Evolutionary conservation across 1,140 invertebrate species (phyloP), one percentile per base, ranked within the genome.

Genomic region (Oncopeltus fasciatus): DNA sequence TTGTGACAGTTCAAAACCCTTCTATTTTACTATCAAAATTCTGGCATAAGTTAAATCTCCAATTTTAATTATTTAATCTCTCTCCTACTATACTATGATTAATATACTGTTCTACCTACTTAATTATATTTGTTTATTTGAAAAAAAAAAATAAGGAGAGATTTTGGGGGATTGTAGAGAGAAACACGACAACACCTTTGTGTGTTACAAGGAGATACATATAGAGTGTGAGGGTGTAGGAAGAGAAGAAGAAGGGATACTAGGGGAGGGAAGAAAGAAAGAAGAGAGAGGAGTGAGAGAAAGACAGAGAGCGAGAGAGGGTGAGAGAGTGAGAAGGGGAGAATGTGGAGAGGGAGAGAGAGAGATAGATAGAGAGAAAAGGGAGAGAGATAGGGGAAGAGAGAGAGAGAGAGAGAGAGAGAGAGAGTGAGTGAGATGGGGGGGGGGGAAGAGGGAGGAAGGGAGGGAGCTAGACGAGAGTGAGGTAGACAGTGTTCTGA

Each of bases 381-480:
- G 14, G 31, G 5, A 14, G 31, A 38, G 31, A 14, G 5, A 14
- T 38, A 14, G 31, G 5, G 31, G 5, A 14, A 38, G 31, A 38
- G 31, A 38, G 31, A 38, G 31, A 38, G 31, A 38, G 31, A 38
- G 5, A 38, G 31, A 38, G 31, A 38, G 31, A 38, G 31, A 38
- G 31, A 49, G 47, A 58, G 49, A n/a, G 63, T 66, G 59, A 46
- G 33, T 5, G 59, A 43, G 59, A 1, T 44, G 61, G 65, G 21
- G 47, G 47, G n/a, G 59, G 57, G 53, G 63, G 53, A 47, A 49
- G 31, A 38, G 31, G 31, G 31, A 38, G 31, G 14, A 14, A 38
- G 1, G 31, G 56, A 18, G 26, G 51, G 31, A 38, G 31, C 5
- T 5, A 38, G 31, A 38, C 5, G 31, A 38, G 31, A 38, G 31